Evolutionary conservation across 2,888 invertebrate species (phyloP).

Genomic region (Latrodectus hesperus): DNA sequence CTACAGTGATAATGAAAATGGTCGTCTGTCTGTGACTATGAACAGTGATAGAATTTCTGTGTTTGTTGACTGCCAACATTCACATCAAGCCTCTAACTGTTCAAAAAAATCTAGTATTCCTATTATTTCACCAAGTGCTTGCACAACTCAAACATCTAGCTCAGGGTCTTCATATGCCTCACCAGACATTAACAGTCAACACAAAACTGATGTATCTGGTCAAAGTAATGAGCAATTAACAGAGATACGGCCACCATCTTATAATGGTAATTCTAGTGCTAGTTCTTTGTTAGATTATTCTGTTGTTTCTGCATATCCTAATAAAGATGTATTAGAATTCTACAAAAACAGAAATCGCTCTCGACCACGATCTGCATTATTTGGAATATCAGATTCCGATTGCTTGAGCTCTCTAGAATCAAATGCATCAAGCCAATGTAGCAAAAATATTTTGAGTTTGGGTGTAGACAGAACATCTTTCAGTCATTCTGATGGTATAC

Average conservation of each 20-base stretch:
- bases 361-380: conserved; percentile 70
- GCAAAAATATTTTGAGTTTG: conserved; percentile 58
- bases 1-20: conserved; percentile 68
- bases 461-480: conserved; percentile 60
- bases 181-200: conserved; percentile 65
- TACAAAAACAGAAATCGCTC: conserved; percentile 76
- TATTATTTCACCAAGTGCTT: conserved; percentile 67
- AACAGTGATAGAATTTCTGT: conserved; percentile 65
- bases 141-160: conserved; percentile 60
- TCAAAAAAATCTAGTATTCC: conserved; percentile 67
- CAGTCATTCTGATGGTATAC: conserved; percentile 61
- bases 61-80: conserved; percentile 65
- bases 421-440: conserved; percentile 62
- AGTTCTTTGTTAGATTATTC: conserved; percentile 78
- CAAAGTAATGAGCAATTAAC: conserved; percentile 66
- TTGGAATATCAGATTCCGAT: conserved; percentile 78
- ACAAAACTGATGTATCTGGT: conserved; percentile 63
- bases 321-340: conserved; percentile 79
- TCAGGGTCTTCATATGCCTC: conserved; percentile 69
- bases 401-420: conserved; percentile 76
- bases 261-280: conserved; percentile 69
- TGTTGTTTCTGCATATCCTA: conserved; percentile 77
- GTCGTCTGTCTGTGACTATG: conserved; percentile 64
- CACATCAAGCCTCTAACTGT: conserved; percentile 58
- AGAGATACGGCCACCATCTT: conserved; percentile 65